A percentile compares a stretch with the other conserved stretches of the same genome.
phyloP scores from a whole-genome alignment of 2,113 vertebrate genomes.

The Kryptolebias marmoratus region DNA sequence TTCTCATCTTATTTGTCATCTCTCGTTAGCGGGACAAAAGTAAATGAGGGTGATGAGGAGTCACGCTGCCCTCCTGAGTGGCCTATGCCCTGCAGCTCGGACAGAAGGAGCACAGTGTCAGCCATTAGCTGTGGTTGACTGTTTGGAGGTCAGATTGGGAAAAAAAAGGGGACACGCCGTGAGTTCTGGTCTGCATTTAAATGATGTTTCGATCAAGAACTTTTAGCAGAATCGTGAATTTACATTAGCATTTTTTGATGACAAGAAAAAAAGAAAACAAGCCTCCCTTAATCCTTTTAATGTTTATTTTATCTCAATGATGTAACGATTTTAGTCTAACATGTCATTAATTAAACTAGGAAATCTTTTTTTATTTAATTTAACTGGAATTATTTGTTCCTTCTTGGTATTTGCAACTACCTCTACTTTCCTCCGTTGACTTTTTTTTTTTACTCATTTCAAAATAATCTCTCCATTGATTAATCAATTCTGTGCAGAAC shows the following conservation, averaged over 20 bases:
- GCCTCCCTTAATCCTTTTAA: too few species aligned
- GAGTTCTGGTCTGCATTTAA: constrained; percentile 4
- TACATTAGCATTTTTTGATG: neutral
- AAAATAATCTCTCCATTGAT: constrained; percentile 23
- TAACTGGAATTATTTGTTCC: neutral
- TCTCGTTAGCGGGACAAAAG: constrained; percentile 44
- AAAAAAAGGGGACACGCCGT: constrained; percentile 7
- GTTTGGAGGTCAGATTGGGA: constrained; percentile 41
- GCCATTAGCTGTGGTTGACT: constrained; percentile 38
- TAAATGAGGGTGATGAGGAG: constrained; percentile 59
- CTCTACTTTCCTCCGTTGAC: neutral
- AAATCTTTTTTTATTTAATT: neutral
- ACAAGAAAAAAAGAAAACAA: neutral
- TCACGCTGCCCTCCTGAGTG: constrained; percentile 40
- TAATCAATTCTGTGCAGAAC: constrained; percentile 1
- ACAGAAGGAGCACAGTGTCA: constrained; percentile 13
- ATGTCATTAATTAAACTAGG: neutral
- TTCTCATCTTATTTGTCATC: constrained; percentile 59
- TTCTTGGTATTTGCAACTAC: neutral
- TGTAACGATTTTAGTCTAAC: too few species aligned
- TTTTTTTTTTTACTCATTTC: neutral
- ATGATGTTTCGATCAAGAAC: constrained; percentile 1
- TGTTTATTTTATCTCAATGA: too few species aligned
- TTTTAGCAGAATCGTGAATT: neutral
- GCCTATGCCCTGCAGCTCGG: constrained; percentile 40